Conservation (phyloP, 1,140 invertebrate species). For the Bombus waltoni region DNA sequence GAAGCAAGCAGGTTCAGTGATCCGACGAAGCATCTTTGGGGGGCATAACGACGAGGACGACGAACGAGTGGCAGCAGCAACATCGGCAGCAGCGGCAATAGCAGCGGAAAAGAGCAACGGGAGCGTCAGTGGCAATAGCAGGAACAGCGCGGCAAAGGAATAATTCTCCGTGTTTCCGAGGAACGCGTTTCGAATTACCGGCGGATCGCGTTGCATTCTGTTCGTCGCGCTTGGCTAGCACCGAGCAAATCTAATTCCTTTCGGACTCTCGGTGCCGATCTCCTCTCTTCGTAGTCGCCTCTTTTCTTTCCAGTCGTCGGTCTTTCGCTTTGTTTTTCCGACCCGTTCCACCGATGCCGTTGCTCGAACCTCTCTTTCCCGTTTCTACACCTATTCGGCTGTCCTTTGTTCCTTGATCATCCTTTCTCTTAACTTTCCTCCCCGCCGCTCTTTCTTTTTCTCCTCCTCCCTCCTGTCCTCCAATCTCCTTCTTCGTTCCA, state of each 20-base stretch:
- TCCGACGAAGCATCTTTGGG: not conserved
- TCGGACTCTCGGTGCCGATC: conserved; percentile 62
- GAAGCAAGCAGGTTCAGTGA: conserved; percentile 9
- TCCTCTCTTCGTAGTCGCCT: conserved; percentile 30
- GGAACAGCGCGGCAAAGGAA: conserved; percentile 67
- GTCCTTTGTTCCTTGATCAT: conserved; percentile 45
- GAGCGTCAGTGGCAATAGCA: conserved; percentile 51
- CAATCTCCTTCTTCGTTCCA: conserved; percentile 15
- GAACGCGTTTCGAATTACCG: conserved; percentile 78
- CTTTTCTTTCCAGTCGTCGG: conserved; percentile 33
- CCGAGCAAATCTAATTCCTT: conserved; percentile 79
- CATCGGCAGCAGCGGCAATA: not conserved
- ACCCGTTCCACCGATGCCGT: conserved; percentile 9
- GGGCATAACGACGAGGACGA: conserved; percentile 7
- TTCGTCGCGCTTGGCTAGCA: conserved; percentile 78
- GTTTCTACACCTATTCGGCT: conserved; percentile 19
- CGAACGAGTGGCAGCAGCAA: conserved; percentile 18
- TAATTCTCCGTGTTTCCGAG: conserved; percentile 76
- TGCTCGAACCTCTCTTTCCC: conserved; percentile 20
- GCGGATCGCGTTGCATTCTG: conserved; percentile 79
- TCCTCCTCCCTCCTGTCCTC: not conserved
- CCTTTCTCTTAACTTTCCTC: conserved; percentile 41
- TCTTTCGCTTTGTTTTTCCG: conserved; percentile 48
- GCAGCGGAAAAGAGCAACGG: conserved; percentile 34
- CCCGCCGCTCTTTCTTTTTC: conserved; percentile 14